Conservation (phyloP, 2,113 vertebrate genomes). For the Pseudopodoces humilis region DNA sequence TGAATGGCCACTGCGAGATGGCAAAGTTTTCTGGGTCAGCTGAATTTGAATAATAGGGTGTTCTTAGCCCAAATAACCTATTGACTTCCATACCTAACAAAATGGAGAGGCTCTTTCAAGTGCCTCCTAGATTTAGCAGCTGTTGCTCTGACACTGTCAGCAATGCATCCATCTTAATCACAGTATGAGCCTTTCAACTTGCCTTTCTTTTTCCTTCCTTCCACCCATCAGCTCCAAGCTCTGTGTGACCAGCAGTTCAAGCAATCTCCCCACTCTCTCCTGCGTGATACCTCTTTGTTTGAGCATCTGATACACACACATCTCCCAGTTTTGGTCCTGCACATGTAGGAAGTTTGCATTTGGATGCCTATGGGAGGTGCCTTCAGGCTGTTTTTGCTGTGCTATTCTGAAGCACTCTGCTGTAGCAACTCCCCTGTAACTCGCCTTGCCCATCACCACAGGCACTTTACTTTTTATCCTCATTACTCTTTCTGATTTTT, state of each 20-base stretch:
- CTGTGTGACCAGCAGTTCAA: neutral
- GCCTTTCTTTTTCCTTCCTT: neutral
- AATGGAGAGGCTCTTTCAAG: slow-evolving; percentile 43
- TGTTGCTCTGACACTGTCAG: slow-evolving; percentile 26
- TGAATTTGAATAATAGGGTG: slow-evolving; percentile 44
- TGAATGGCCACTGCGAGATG: neutral
- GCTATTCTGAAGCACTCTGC: neutral
- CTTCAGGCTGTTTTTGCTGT: neutral
- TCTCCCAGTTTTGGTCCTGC: neutral
- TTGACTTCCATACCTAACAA: slow-evolving; percentile 40
- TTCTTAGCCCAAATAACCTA: slow-evolving; percentile 47
- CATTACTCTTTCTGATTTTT: slow-evolving; percentile 8
- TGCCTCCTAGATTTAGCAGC: slow-evolving; percentile 42
- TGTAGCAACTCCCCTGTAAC: neutral
- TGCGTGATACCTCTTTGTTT: neutral
- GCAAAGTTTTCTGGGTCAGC: slow-evolving; percentile 18
- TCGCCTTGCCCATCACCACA: neutral
- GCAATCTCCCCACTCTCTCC: neutral
- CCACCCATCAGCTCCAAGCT: neutral
- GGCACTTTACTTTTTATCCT: slow-evolving; percentile 29
- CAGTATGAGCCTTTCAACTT: neutral
- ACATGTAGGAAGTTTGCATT: neutral
- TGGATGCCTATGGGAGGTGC: neutral
- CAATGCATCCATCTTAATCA: slow-evolving; percentile 49
- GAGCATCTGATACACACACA: fast-evolving